Base-by-base conservation (phyloP, 2,797 vertebrate species). In the Catharus ustulatus region DNA sequence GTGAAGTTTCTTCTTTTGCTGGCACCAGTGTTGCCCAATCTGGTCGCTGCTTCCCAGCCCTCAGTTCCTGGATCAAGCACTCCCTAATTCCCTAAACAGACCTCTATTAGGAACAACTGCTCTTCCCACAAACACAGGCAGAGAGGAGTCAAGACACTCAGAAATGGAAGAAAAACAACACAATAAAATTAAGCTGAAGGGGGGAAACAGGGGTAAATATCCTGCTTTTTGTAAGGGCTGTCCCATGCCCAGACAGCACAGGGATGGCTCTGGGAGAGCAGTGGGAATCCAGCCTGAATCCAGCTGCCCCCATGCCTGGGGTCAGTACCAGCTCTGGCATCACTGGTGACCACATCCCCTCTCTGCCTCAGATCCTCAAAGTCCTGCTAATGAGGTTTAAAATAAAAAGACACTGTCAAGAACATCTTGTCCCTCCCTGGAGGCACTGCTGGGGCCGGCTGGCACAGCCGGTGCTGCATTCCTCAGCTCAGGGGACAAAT, bases 401-500 rank as follows among this genome's bases (percentile, higher is more conserved):
- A 73, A 81, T 62, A 68, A 74, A 64, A 71, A 38, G 57, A 82
- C n/a, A 8, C 73, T 23, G 51, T 42, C 45, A 68, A 67, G 90
- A 96, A 92, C 92, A 92, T 84, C 81, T 24, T 17, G 89, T 82
- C 74, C 89, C 29, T 17, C 45, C 1, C 11, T 51, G 43, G 62
- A 88, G 74, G 52, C 40, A 4, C 85, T 24, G 52, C 71, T 24
- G 82, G 73, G 72, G 67, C 68, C 0, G 49, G 58, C 78, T 91
- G 93, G 89, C 92, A 45, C 27, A 3, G 83, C 45, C 2, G 1
- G 54, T 10, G 4, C 68, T 4, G 23, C 1, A 5, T n/a, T 87
- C 66, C 79, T 81, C 82, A 91, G 63, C 85, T 71, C 80, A 20
- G 58, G 90, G 86, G 88, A 96, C 83, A 87, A 58, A 94, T 93